Conservation (phyloP, 1,140 invertebrate genomes). For the Papilio helenus region DNA sequence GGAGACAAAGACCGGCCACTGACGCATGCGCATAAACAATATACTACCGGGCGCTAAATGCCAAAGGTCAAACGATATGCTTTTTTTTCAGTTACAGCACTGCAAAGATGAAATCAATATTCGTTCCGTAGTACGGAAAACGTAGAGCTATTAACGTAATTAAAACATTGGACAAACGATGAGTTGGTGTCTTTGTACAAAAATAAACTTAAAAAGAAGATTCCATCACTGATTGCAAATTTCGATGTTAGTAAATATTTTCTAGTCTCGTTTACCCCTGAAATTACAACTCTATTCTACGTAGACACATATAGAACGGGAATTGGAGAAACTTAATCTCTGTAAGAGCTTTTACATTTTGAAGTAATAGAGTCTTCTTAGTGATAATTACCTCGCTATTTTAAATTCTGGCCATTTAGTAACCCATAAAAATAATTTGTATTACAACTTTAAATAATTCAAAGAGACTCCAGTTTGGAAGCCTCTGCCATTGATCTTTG, state of each 20-base stretch:
- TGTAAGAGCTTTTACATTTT: too few relatives aligned
- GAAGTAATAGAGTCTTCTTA: too few relatives aligned
- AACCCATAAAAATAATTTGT: not conserved
- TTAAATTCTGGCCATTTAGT: not conserved
- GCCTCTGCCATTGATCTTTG: too few relatives aligned
- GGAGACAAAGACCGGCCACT: not conserved
- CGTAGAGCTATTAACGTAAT: not conserved
- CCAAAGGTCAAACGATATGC: conserved; percentile 4
- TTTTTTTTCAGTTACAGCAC: conserved; percentile 18
- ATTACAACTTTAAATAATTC: too few relatives aligned
- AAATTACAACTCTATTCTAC: not conserved
- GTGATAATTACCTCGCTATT: not conserved
- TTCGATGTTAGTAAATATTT: not conserved
- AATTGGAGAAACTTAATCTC: not conserved
- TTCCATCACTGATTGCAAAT: too few relatives aligned
- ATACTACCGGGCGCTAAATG: not conserved
- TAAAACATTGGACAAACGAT: not conserved
- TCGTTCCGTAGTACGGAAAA: not conserved
- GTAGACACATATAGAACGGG: not conserved
- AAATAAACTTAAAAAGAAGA: too few relatives aligned
- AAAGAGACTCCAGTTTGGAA: too few relatives aligned
- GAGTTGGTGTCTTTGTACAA: not conserved
- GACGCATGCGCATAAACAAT: not conserved
- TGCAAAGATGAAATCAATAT: conserved; percentile 20
- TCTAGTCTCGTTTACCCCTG: not conserved